Percentiles rank a stretch among this genome's conserved stretches.
phyloP scores from a whole-genome alignment of 2,113 vertebrate genomes.

The Fregata magnificens region DNA sequence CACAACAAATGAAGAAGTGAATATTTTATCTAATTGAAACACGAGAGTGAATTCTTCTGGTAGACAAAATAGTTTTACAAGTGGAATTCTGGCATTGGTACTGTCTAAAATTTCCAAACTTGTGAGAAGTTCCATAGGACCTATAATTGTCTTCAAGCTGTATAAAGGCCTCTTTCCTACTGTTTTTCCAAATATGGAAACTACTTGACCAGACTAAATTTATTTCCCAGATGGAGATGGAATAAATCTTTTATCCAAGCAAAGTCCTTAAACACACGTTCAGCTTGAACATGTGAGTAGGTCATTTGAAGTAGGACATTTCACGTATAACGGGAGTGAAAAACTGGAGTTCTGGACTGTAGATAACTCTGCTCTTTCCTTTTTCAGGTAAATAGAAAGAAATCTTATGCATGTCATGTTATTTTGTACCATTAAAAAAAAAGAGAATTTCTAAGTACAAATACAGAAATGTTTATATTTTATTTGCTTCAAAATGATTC shows the following conservation, averaged over 20 bases:
- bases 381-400: not conserved
- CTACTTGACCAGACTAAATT: not conserved
- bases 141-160: not conserved
- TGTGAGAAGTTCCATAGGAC: not conserved
- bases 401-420: not conserved
- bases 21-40: not conserved
- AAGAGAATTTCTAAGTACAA: not conserved
- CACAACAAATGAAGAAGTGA: not conserved
- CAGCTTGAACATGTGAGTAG: not conserved
- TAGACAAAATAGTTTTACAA: not conserved
- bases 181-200: not conserved
- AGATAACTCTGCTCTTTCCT: not conserved
- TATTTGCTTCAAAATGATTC: not conserved
- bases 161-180: not conserved
- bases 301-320: not conserved
- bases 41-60: not conserved
- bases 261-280: not conserved
- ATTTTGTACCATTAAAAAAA: not conserved
- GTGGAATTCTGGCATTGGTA: not conserved
- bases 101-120: not conserved
- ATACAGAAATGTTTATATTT: not conserved
- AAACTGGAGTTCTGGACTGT: not conserved
- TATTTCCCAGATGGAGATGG: not conserved
- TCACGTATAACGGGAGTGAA: not conserved
- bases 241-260: not conserved